Conservation (phyloP, 2,888 invertebrate species). For the Cacoxenus indagator region DNA sequence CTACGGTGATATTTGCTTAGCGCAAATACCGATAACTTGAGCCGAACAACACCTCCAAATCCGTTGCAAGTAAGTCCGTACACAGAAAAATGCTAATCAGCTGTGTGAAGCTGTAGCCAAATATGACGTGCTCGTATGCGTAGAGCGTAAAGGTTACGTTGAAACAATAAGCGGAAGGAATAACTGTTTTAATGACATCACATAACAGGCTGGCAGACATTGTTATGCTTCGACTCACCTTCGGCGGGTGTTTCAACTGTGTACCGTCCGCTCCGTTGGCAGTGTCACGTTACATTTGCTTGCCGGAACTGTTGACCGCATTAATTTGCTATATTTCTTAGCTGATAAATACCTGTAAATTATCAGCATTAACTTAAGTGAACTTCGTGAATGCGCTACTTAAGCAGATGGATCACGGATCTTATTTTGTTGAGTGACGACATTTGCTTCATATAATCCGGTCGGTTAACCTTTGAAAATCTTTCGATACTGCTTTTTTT, state of each 20-base stretch:
- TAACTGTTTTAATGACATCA: too few species aligned
- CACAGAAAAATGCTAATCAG: neutral
- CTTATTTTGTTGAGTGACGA: neutral
- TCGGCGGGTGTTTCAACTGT: constrained; percentile 12
- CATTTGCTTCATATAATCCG: neutral
- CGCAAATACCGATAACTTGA: neutral
- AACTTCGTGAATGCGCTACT: too few species aligned
- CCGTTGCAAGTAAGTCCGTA: too few species aligned
- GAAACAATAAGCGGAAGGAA: too few species aligned
- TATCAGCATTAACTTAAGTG: too few species aligned
- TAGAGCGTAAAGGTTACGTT: neutral
- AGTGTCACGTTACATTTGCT: constrained; percentile 9
- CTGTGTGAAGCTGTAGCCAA: too few species aligned
- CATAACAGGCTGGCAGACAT: too few species aligned
- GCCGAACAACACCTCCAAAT: neutral
- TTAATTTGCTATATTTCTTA: neutral
- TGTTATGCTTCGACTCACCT: neutral
- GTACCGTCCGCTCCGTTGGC: neutral
- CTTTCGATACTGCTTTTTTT: neutral
- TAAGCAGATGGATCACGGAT: neutral
- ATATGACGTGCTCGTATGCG: too few species aligned
- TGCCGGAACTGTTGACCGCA: constrained; percentile 11
- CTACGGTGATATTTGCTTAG: neutral
- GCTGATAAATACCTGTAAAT: neutral
- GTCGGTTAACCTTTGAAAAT: neutral